Evolutionary conservation across 2,113 vertebrate genomes (phyloP).

Genomic region (Cephalopterus ornatus): DNA sequence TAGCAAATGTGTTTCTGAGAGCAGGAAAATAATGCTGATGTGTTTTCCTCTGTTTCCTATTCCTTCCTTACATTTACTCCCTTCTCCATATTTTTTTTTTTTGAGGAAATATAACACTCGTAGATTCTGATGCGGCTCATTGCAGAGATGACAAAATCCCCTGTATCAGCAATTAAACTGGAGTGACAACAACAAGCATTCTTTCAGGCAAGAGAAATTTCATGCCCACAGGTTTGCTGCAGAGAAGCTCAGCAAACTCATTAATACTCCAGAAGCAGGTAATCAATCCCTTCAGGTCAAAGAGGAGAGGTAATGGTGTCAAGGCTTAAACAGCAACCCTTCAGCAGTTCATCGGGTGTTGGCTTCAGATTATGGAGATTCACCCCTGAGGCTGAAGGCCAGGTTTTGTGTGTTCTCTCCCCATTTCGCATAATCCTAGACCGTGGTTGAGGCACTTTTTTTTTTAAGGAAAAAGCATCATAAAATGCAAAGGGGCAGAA

Average conservation of each 20-base stretch:
- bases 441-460: background rate
- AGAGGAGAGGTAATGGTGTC: slow-evolving; percentile 14
- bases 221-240: slow-evolving; percentile 7
- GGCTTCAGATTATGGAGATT: background rate
- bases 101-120: background rate
- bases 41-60: background rate
- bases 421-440: background rate
- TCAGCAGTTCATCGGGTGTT: slow-evolving; percentile 18
- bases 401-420: background rate
- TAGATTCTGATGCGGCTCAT: background rate
- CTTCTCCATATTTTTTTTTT: background rate
- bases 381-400: background rate
- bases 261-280: slow-evolving; percentile 11
- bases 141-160: background rate
- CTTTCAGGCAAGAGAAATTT: slow-evolving; percentile 2
- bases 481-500: background rate
- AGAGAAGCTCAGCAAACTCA: slow-evolving; percentile 38
- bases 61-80: background rate
- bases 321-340: slow-evolving; percentile 4
- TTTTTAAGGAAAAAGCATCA: background rate
- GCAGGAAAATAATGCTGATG: background rate
- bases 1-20: background rate
- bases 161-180: background rate
- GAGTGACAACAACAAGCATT: background rate
- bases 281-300: slow-evolving; percentile 57